Conservation (phyloP, 1,140 invertebrate genomes). For the Solenopsis fugax region DNA sequence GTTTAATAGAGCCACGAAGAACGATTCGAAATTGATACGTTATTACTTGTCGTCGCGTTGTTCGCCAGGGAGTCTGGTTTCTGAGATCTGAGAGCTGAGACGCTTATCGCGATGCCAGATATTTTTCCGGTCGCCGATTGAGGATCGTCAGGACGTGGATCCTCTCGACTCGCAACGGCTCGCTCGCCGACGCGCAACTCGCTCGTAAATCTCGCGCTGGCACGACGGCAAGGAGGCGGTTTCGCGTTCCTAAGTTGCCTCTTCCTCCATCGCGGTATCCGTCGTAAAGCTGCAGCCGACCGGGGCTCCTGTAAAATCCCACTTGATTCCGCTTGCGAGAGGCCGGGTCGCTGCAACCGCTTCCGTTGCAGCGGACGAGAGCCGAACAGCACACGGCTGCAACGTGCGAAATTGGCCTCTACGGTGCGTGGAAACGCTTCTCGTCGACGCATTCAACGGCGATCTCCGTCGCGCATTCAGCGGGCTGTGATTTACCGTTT, state of each 20-base stretch:
- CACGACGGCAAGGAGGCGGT: slow-evolving; percentile 59
- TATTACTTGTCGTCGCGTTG: not conserved
- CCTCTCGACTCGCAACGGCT: slow-evolving; percentile 72
- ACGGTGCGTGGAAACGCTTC: slow-evolving; percentile 61
- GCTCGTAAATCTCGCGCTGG: slow-evolving; percentile 81
- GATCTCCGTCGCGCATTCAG: slow-evolving; percentile 16
- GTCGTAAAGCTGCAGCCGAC: slow-evolving; percentile 69
- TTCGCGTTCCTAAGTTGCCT: slow-evolving; percentile 69
- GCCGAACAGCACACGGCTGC: not conserved
- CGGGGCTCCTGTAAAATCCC: slow-evolving; percentile 70
- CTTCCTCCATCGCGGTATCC: slow-evolving; percentile 62
- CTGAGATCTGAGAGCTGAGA: not conserved
- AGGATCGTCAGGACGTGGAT: slow-evolving; percentile 12
- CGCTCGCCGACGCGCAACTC: slow-evolving; percentile 72
- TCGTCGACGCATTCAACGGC: slow-evolving; percentile 23
- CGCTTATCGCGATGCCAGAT: not conserved
- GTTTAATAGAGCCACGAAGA: not conserved
- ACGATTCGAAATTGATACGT: not conserved
- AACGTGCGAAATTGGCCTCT: slow-evolving; percentile 71
- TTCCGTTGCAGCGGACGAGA: slow-evolving; percentile 56
- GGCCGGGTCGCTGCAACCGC: slow-evolving; percentile 55
- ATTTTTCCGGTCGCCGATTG: slow-evolving; percentile 10
- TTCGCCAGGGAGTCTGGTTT: not conserved
- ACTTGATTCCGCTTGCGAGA: slow-evolving; percentile 66
- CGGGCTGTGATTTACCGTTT: slow-evolving; percentile 72